Evolutionary conservation across 2,888 invertebrate genomes (phyloP), one percentile per base, ranked within the genome.

Genomic region (Acanthoscelides obtectus): DNA sequence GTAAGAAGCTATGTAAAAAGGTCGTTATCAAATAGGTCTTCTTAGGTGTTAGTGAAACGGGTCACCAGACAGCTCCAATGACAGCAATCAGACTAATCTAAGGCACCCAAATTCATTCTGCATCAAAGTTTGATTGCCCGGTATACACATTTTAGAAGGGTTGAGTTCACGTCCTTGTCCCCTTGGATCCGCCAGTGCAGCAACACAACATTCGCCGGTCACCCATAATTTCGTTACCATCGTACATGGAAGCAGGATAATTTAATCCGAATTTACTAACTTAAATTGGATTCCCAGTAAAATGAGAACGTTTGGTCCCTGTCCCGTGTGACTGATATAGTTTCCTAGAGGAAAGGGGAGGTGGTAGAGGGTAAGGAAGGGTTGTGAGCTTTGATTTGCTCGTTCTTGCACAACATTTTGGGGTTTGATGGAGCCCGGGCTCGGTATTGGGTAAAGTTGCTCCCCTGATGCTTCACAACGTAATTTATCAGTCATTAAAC

Each of bases 241-340:
- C 72, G 74, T 70, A 70, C 75, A 75, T 73, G 75, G 45, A 72
- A 75, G 73, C 71, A 72, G 71, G 72, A 74, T 75, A 71, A 74
- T 75, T 75, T 71, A 73, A 72, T 72, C 72, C 73, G 72, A 71
- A 72, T 75, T 72, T 74, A 72, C 73, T 67, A 75, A 75, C 71
- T 72, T 70, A 71, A 73, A 75, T 74, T 74, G 71, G 75, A 73
- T 74, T 74, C 69, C 68, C 65, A 72, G 72, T 69, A 68, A 70
- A 75, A 71, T 72, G 72, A 69, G 71, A 73, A 72, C 72, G 66
- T 66, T 20, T 66, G 45, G 45, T 45, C 45, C 17, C 12, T 45
- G 45, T 45, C 45, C 22, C 66, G 66, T 22, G 21, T 66, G 66
- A 66, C 66, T 66, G 66, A 66, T 66, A 66, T 20, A 66, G 66